Percentiles rank a stretch among this genome's conserved stretches.
phyloP scores from a whole-genome alignment of 2,888 invertebrate species.

The Cyrtodaria siliqua region DNA sequence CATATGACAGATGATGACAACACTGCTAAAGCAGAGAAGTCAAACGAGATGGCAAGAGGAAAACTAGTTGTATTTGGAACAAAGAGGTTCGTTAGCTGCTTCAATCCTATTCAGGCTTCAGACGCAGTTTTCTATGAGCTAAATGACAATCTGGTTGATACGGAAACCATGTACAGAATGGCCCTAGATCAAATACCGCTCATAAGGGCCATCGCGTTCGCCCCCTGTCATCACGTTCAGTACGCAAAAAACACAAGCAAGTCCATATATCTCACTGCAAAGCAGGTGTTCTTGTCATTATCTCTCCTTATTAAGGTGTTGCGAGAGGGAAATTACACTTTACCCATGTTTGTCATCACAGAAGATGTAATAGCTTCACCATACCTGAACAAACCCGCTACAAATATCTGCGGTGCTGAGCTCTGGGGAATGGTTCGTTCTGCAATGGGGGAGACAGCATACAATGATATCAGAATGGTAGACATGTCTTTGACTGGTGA shows the following conservation, averaged over 20 bases:
- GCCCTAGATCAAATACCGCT: conserved; percentile 3
- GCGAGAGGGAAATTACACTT: conserved; percentile 4
- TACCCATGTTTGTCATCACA: conserved; percentile 11
- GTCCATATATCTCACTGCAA: conserved; percentile 14
- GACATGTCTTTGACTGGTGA: conserved; percentile 34
- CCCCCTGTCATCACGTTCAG: conserved; percentile 31
- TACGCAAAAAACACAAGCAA: background rate
- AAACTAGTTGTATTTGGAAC: conserved; percentile 12
- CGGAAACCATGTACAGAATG: conserved; percentile 19
- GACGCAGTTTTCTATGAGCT: conserved; percentile 17
- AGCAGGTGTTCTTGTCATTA: conserved; percentile 12
- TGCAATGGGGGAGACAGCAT: conserved; percentile 17
- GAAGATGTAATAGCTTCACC: conserved; percentile 17
- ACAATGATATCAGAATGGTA: conserved; percentile 30
- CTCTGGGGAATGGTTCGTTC: conserved; percentile 58
- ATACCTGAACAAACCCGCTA: conserved; percentile 2
- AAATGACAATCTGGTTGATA: conserved; percentile 17
- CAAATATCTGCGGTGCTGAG: conserved; percentile 51
- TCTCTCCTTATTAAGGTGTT: conserved; percentile 18
- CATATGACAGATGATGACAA: background rate
- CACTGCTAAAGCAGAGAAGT: background rate
- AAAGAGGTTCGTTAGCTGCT: conserved; percentile 22
- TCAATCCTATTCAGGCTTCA: background rate
- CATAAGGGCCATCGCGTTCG: conserved; percentile 16
- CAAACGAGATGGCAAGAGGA: background rate